Conservation (phyloP, 2,113 vertebrate species). For the Caranx melampygus region DNA sequence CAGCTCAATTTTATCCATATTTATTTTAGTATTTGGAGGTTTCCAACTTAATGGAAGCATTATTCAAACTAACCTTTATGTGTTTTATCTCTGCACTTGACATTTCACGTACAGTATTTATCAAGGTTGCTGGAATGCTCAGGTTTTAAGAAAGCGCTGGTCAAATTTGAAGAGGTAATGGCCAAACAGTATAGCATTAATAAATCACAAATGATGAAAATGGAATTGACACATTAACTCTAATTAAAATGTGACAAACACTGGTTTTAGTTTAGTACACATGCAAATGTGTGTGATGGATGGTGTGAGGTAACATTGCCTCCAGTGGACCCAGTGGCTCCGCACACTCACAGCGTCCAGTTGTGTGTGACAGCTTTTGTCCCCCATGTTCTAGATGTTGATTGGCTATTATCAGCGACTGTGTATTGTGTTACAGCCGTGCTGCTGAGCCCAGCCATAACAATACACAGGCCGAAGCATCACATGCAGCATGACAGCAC, state of each 20-base stretch:
- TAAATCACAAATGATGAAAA: too few relatives aligned
- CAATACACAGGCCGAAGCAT: conserved; percentile 76
- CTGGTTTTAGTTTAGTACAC: neutral
- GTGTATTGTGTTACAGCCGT: conserved; percentile 81
- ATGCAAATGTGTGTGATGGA: neutral
- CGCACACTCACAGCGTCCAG: conserved; percentile 26
- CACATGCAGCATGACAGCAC: conserved; percentile 37
- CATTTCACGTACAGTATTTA: neutral
- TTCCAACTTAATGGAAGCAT: too few relatives aligned
- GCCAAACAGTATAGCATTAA: neutral
- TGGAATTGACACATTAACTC: neutral
- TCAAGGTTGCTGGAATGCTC: neutral
- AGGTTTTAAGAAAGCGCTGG: too few relatives aligned
- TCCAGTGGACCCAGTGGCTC: conserved; percentile 29
- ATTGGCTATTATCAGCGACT: conserved; percentile 79
- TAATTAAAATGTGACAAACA: neutral
- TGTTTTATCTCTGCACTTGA: neutral
- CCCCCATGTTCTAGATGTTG: conserved; percentile 83
- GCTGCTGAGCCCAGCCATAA: conserved; percentile 78
- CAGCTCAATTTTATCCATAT: neutral
- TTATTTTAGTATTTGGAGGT: neutral
- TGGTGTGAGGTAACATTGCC: conserved; percentile 9
- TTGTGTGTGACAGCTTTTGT: conserved; percentile 78
- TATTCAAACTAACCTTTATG: neutral
- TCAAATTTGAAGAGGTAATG: neutral